A percentile compares a stretch with the other conserved stretches of the same genome.
phyloP scores from a whole-genome alignment of 2,888 invertebrate genomes.

The Amiota communis region DNA sequence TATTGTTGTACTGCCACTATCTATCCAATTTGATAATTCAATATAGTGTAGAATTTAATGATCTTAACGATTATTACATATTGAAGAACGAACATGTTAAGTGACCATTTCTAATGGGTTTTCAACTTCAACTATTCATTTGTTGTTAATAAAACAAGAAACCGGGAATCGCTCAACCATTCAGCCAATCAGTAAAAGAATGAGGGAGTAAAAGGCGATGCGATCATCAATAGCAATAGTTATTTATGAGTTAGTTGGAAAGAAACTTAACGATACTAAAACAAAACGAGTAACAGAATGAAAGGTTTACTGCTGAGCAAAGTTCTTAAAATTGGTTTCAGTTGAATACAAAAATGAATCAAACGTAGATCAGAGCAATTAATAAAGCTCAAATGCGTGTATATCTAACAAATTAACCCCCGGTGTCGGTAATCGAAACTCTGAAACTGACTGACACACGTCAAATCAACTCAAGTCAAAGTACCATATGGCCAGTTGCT shows the following conservation, averaged over 20 bases:
- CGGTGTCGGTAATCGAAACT: not conserved
- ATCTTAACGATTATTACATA: conserved; percentile 35
- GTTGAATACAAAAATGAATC: not conserved
- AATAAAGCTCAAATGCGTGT: conserved; percentile 9
- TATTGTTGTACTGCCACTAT: no score
- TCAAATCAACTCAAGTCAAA: conserved; percentile 42
- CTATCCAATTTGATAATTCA: no score
- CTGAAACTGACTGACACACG: conserved; percentile 18
- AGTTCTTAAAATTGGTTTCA: conserved; percentile 12
- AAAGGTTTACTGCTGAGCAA: not conserved
- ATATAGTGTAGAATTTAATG: not conserved
- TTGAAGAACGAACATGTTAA: not conserved
- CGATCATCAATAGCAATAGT: not conserved
- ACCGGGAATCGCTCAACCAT: conserved; percentile 44
- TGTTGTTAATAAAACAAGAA: conserved; percentile 52
- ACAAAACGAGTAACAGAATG: no score
- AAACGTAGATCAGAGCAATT: conserved; percentile 14
- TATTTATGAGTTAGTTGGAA: conserved; percentile 14
- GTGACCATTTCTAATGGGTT: conserved; percentile 17
- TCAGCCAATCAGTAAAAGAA: conserved; percentile 10
- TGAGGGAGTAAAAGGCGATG: conserved; percentile 4
- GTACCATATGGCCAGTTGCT: conserved; percentile 58
- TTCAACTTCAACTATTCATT: conserved; percentile 44
- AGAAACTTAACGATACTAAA: not conserved
- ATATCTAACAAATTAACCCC: conserved; percentile 12